Conservation (phyloP, 1,140 invertebrate species). For the Heliothis subflexa region DNA sequence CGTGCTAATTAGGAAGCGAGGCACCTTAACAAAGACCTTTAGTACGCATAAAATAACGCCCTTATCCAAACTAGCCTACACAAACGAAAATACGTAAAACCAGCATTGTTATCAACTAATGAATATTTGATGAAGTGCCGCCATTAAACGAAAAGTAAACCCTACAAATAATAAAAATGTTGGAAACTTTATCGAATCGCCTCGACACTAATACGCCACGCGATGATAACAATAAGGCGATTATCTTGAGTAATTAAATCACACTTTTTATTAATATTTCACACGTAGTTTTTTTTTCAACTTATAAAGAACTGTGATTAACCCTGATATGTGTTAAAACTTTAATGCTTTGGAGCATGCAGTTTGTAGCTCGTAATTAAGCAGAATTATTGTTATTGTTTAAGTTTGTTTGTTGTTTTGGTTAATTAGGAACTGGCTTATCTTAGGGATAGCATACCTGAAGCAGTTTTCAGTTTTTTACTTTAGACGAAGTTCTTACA, state of each 20-base stretch:
- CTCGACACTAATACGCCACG: constrained; percentile 71
- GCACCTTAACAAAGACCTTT: neutral
- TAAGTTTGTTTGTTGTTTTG: neutral
- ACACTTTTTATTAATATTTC: constrained; percentile 54
- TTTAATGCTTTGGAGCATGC: constrained; percentile 37
- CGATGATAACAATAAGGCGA: constrained; percentile 65
- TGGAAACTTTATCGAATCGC: constrained; percentile 60
- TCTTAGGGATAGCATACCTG: neutral
- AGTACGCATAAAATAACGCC: too few relatives aligned
- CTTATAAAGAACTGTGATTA: constrained; percentile 27
- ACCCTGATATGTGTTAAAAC: constrained; percentile 22
- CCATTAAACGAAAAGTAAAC: constrained; percentile 45
- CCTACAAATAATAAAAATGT: constrained; percentile 47
- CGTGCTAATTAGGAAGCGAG: neutral
- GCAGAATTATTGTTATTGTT: constrained; percentile 27
- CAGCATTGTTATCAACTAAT: constrained; percentile 56
- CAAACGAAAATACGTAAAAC: constrained; percentile 44
- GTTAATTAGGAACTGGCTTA: constrained; percentile 14
- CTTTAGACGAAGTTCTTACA: neutral
- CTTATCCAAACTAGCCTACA: neutral
- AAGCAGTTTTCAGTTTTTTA: too few relatives aligned
- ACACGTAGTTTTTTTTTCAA: constrained; percentile 35
- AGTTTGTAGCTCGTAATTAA: constrained; percentile 17
- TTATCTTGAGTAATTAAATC: constrained; percentile 75
- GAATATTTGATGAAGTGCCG: constrained; percentile 56